A percentile compares a stretch with the other conserved stretches of the same genome.
These are phyloP conservation scores for Ectemnius cavifrons DNA, from an alignment of 2,888 invertebrate genomes.

Conservation along the genomic window DNA sequence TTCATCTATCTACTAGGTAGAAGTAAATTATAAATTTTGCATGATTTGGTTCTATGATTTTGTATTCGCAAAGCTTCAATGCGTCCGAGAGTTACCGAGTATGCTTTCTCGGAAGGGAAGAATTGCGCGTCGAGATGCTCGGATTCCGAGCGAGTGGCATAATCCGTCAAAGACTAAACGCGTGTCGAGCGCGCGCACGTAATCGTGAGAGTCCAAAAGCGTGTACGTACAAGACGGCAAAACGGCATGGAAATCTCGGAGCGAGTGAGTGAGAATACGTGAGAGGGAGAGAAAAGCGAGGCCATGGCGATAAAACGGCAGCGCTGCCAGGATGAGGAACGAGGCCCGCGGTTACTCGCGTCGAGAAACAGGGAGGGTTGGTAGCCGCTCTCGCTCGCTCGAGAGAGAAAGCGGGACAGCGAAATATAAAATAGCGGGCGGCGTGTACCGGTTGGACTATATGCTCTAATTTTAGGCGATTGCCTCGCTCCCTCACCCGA, in stretches of 20 bases:
- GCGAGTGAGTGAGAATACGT: not conserved
- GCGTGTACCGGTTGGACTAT: conserved; percentile 72
- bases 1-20: too few species aligned
- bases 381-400: conserved; percentile 17
- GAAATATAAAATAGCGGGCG: conserved; percentile 68
- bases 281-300: conserved; percentile 13
- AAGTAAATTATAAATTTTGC: too few species aligned
- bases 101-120: too few species aligned
- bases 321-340: conserved; percentile 47
- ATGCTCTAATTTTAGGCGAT: conserved; percentile 77
- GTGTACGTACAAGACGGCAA: not conserved
- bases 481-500: conserved; percentile 76
- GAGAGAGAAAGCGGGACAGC: conserved; percentile 44
- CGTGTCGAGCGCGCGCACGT: not conserved
- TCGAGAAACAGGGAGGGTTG: conserved; percentile 16
- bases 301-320: conserved; percentile 42
- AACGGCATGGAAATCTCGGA: conserved; percentile 1
- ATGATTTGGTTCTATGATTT: too few species aligned
- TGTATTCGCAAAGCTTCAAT: too few species aligned
- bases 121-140: too few species aligned
- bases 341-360: conserved; percentile 34
- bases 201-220: not conserved
- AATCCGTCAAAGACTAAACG: conserved; percentile 3
- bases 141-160: not conserved
- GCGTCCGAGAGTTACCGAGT: too few species aligned